These are phyloP conservation scores for Lepus europaeus DNA, from an alignment of 2,113 vertebrate species.

Conservation along the genomic window DNA sequence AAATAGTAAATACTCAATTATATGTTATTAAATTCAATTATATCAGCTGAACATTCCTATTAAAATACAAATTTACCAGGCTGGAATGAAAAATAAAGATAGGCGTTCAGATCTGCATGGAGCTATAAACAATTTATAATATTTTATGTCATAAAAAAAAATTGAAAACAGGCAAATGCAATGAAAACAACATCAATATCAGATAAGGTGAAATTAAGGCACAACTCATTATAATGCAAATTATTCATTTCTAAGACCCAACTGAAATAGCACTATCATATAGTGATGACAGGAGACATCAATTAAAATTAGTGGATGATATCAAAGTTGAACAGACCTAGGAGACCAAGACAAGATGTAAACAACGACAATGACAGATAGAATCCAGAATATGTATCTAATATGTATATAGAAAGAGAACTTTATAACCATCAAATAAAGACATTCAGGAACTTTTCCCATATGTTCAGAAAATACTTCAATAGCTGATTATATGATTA, in stretches of 20 bases:
- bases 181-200: background rate
- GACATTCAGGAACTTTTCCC: background rate
- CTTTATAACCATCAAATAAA: background rate
- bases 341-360: background rate
- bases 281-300: background rate
- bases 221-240: background rate
- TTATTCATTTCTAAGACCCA: background rate
- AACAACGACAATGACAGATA: background rate
- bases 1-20: slow-evolving; percentile 3
- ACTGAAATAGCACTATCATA: slow-evolving; percentile 8
- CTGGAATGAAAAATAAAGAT: slow-evolving; percentile 38
- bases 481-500: background rate
- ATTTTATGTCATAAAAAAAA: background rate
- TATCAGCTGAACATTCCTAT: background rate
- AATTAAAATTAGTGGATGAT: background rate
- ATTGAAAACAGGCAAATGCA: background rate
- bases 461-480: background rate
- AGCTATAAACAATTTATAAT: background rate
- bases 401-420: background rate
- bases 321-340: background rate
- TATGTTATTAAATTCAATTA: slow-evolving; percentile 1
- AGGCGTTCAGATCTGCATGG: background rate
- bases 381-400: background rate
- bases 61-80: slow-evolving; percentile 15
- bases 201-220: background rate